Evolutionary conservation across 2,888 invertebrate species (phyloP).

Genomic region (Calliphora vomitoria): DNA sequence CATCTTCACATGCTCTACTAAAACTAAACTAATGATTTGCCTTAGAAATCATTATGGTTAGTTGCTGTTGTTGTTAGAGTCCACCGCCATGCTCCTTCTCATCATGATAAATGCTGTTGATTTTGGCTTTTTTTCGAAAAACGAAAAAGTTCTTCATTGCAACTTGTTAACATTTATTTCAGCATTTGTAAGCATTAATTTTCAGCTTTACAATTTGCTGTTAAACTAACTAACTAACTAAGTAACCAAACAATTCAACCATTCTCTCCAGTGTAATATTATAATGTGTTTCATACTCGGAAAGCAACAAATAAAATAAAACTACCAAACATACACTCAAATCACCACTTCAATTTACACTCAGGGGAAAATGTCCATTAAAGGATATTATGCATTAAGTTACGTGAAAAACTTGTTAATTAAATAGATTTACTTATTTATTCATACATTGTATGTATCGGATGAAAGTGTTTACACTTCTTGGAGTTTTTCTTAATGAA

Average conservation of each 20-base stretch:
- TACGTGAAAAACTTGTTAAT: conserved; percentile 32
- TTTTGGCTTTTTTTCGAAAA: conserved; percentile 38
- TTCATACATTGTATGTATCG: background rate
- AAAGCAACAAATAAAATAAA: conserved; percentile 21
- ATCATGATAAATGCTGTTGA: conserved; percentile 68
- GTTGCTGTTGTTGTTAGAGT: conserved; percentile 39
- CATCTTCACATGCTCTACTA: conserved; percentile 69
- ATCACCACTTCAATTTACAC: conserved; percentile 60
- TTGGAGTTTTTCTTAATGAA: too few species aligned
- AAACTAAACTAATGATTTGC: conserved; percentile 69
- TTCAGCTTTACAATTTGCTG: conserved; percentile 73
- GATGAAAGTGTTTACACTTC: conserved; percentile 9
- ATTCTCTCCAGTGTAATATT: conserved; percentile 53
- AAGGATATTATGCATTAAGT: conserved; percentile 36
- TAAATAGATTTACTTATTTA: conserved; percentile 5
- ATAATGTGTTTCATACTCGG: conserved; percentile 30
- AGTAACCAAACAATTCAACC: conserved; percentile 46
- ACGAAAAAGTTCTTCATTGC: conserved; percentile 59
- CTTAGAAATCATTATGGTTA: conserved; percentile 62
- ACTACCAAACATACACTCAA: conserved; percentile 51
- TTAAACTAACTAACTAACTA: conserved; percentile 61
- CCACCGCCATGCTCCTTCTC: conserved; percentile 49
- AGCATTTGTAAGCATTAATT: conserved; percentile 75
- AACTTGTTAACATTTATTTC: conserved; percentile 76
- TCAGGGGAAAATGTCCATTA: conserved; percentile 54